These are phyloP conservation scores for Tineola bisselliella DNA, from an alignment of 2,888 invertebrate species.

Conservation along the genomic window DNA sequence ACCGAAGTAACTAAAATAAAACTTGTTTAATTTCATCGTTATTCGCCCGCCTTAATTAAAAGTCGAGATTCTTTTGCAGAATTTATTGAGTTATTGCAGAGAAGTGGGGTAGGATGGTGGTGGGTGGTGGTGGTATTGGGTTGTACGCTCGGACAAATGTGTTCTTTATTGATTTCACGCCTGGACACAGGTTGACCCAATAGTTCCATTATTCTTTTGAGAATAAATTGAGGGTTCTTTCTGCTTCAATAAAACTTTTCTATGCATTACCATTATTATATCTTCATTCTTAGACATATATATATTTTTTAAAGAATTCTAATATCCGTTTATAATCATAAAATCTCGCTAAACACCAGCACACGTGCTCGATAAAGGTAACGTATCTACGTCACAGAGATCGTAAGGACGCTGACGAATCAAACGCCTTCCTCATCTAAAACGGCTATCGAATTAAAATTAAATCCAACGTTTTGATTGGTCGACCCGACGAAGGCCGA, in stretches of 20 bases:
- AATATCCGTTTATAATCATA: background rate
- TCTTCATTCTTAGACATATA: background rate
- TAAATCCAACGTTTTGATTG: constrained; percentile 47
- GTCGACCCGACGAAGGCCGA: constrained; percentile 26
- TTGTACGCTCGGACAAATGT: background rate
- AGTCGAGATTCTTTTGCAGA: background rate
- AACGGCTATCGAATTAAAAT: constrained; percentile 59
- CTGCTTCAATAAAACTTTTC: background rate
- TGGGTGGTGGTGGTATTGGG: background rate
- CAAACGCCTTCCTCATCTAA: constrained; percentile 26
- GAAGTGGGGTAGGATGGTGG: too few relatives aligned
- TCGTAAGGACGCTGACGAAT: constrained; percentile 38
- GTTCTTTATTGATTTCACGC: constrained; percentile 1
- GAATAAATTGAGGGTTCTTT: background rate
- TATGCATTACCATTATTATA: background rate
- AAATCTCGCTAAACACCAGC: background rate
- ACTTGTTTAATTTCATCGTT: background rate
- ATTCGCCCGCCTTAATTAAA: background rate
- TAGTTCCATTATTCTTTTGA: background rate
- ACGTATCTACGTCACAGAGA: background rate
- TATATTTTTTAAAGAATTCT: background rate
- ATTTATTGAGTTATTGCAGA: background rate
- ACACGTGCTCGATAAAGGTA: constrained; percentile 7
- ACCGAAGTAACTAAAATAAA: background rate
- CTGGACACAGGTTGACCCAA: background rate